Evolutionary conservation across 2,888 invertebrate species (phyloP).

Genomic region (Acleris literana): DNA sequence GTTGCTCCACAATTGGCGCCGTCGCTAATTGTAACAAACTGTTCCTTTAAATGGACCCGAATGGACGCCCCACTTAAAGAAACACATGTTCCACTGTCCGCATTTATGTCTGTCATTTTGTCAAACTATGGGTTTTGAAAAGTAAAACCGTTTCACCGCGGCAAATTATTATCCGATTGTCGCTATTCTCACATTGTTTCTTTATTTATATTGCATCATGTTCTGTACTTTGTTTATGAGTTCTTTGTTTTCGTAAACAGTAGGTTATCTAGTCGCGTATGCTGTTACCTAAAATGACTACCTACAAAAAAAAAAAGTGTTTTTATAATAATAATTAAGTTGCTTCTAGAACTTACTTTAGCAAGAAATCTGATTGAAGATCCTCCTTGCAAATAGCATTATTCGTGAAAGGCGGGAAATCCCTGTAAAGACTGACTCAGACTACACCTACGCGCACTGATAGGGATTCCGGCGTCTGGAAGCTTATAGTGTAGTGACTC

Average conservation of each 20-base stretch:
- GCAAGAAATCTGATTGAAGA: conserved; percentile 24
- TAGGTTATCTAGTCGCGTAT: too few relatives aligned
- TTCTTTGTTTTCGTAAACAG: too few relatives aligned
- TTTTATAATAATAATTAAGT: neutral
- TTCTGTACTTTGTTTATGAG: too few relatives aligned
- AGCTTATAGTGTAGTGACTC: conserved; percentile 23
- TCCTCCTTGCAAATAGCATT: conserved; percentile 6
- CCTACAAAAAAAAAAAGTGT: neutral
- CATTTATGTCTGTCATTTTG: conserved; percentile 12
- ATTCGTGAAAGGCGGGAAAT: conserved; percentile 14
- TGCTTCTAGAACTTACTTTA: conserved; percentile 5
- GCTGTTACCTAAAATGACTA: neutral
- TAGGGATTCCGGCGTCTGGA: conserved; percentile 34
- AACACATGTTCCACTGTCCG: conserved; percentile 17
- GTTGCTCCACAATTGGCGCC: conserved; percentile 59
- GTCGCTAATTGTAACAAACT: conserved; percentile 69
- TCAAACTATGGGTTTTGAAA: conserved; percentile 7
- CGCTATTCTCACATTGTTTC: conserved; percentile 6
- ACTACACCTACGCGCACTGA: conserved; percentile 23
- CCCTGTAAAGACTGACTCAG: conserved; percentile 20
- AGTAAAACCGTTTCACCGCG: conserved; percentile 12
- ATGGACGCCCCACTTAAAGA: conserved; percentile 62
- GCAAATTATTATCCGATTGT: conserved; percentile 5
- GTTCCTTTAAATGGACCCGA: conserved; percentile 55
- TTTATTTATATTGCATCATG: conserved; percentile 3